Evolutionary conservation across 2,888 invertebrate species (phyloP), one percentile per base, ranked within the genome.

Genomic region (Phlogophora meticulosa): DNA sequence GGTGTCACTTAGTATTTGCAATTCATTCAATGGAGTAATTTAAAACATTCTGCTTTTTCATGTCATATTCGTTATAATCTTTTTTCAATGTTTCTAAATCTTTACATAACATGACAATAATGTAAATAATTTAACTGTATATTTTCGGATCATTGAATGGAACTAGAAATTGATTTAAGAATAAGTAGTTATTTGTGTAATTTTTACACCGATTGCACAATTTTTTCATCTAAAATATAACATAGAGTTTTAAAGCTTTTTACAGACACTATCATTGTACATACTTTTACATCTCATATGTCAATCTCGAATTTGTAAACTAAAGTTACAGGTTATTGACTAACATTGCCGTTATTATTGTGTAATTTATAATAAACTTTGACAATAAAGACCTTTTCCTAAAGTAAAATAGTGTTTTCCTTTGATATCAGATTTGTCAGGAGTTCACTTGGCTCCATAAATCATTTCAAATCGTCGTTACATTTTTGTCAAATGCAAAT

Each of bases 301-400:
- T 85, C 76, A 70, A 69, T 81, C 75, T 86, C 77, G 57, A 85
- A 87, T 91, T 90, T 88, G 85, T 89, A 88, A 88, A 84, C 78
- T 80, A 61, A 46, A 51, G 32, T 70, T 76, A 66, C 81, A 81
- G 51, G 78, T 72, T 61, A 70, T 67, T 80, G 73, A 82, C 78
- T 64, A 76, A 84, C 85, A 89, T 89, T 88, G 89, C 91, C 87
- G 90, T 91, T 92, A 88, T 83, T 90, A 90, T 91, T 88, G 81
- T 88, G 90, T 92, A 88, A 91, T 90, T 90, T 90, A 88, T 87
- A 80, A 89, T 89, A 81, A 89, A 88, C 86, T 90, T 92, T 91
- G 91, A 92, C 91, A 94, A 92, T 94, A 94, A 94, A 94, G 76
- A 91, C 84, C 85, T 90, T 92, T 92, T 91, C 91, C 82, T 91